Evolutionary conservation across 2,797 vertebrate species (phyloP).

Genomic region (Eremophila alpestris): DNA sequence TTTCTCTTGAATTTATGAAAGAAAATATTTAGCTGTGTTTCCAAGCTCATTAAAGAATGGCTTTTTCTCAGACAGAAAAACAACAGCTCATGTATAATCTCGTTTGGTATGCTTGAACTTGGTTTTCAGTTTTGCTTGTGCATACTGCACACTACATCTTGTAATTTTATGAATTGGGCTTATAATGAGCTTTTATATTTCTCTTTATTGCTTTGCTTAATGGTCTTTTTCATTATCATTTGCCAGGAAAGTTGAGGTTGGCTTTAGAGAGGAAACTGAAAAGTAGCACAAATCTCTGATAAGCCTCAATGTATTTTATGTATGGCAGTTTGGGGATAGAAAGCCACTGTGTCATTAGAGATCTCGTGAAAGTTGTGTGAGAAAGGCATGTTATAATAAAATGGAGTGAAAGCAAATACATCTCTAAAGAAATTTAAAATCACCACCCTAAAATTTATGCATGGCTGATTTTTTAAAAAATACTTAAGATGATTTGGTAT

Average conservation of each 20-base stretch:
- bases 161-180: neutral
- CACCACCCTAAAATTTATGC: neutral
- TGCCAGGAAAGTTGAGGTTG: neutral
- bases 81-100: constrained; percentile 23
- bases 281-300: neutral
- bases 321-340: neutral
- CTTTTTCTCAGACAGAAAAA: constrained; percentile 34
- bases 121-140: constrained; percentile 31
- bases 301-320: neutral
- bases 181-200: constrained; percentile 1
- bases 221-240: neutral
- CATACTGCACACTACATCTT: neutral
- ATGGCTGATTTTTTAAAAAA: neutral
- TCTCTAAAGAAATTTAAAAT: neutral
- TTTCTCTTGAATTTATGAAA: constrained; percentile 56
- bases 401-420: neutral
- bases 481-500: neutral
- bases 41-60: constrained; percentile 27
- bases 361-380: neutral
- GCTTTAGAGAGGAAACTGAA: neutral
- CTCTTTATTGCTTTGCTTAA: constrained; percentile 4
- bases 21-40: constrained; percentile 61
- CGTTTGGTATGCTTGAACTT: neutral
- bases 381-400: neutral
- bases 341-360: neutral